Conservation (phyloP, 1,140 invertebrate species). For the Sesamia nonagrioides region DNA sequence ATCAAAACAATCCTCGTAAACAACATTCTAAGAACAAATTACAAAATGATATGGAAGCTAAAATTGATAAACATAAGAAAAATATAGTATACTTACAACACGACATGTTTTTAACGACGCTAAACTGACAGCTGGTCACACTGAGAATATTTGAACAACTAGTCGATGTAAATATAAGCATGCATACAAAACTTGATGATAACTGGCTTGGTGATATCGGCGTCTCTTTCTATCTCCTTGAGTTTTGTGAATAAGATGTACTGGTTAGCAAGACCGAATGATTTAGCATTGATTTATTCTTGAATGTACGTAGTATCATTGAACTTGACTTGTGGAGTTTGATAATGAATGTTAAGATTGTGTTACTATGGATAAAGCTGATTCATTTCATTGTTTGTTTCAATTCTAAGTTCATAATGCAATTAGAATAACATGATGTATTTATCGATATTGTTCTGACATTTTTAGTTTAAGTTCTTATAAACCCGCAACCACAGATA, state of each 20-base stretch:
- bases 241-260: slow-evolving; percentile 21
- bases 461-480: too few species aligned
- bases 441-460: too few species aligned
- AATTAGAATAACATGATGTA: neutral
- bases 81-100: slow-evolving; percentile 61
- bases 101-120: slow-evolving; percentile 53
- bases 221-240: slow-evolving; percentile 6
- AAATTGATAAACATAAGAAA: neutral
- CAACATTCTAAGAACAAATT: too few species aligned
- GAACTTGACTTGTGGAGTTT: slow-evolving; percentile 8
- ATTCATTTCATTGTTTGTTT: neutral
- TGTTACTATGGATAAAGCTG: neutral
- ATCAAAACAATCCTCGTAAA: too few species aligned
- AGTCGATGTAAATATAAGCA: slow-evolving; percentile 1
- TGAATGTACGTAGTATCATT: neutral
- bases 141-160: slow-evolving; percentile 23
- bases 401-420: neutral
- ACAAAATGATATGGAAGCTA: neutral
- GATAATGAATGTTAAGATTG: neutral
- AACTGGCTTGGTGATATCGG: neutral
- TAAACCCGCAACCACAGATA: too few species aligned
- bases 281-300: slow-evolving; percentile 1
- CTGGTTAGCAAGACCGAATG: neutral
- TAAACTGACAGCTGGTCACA: slow-evolving; percentile 35
- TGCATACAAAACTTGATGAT: slow-evolving; percentile 32